Conservation (phyloP, 64 coral and sea anemone genomes). For the Montipora cactus region DNA sequence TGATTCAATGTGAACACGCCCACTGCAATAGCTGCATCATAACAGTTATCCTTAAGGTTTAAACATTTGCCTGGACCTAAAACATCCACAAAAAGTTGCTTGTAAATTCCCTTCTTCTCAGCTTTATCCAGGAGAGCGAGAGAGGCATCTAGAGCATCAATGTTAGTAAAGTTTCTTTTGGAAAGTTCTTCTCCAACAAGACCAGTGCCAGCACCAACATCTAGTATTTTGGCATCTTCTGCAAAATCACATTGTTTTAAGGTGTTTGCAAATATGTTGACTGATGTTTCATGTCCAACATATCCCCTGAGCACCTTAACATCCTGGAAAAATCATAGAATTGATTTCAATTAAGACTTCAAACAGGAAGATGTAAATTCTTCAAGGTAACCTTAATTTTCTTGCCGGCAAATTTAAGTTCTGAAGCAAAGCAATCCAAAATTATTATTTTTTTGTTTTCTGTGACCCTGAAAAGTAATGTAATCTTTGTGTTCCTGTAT, state of each 20-base stretch:
- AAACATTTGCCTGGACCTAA: slow-evolving; percentile 54
- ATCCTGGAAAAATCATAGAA: slow-evolving; percentile 29
- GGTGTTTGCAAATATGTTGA: slow-evolving; percentile 16
- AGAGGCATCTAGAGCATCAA: slow-evolving; percentile 83
- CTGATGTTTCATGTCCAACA: slow-evolving; percentile 56
- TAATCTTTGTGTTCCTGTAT: no score
- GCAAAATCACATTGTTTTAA: slow-evolving; percentile 58
- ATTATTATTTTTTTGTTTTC: no score
- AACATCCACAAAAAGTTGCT: slow-evolving; percentile 57
- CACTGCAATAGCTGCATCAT: slow-evolving; percentile 81
- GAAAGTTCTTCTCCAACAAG: slow-evolving; percentile 64
- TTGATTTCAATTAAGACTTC: neutral
- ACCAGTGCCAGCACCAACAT: slow-evolving; percentile 93
- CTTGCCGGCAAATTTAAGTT: no score
- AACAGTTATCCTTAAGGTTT: slow-evolving; percentile 50
- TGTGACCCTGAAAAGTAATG: no score
- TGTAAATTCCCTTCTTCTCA: slow-evolving; percentile 81
- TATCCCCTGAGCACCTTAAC: slow-evolving; percentile 75
- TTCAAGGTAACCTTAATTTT: no score
- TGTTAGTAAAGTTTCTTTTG: slow-evolving; percentile 76
- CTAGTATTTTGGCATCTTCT: slow-evolving; percentile 72
- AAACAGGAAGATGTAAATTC: no score
- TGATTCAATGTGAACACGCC: slow-evolving; percentile 86
- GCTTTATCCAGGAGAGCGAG: slow-evolving; percentile 74
- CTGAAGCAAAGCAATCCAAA: no score